Evolutionary conservation across 2,797 vertebrate species (phyloP), one percentile per base, ranked within the genome.

Genomic region (Peromyscus melanophrys): DNA sequence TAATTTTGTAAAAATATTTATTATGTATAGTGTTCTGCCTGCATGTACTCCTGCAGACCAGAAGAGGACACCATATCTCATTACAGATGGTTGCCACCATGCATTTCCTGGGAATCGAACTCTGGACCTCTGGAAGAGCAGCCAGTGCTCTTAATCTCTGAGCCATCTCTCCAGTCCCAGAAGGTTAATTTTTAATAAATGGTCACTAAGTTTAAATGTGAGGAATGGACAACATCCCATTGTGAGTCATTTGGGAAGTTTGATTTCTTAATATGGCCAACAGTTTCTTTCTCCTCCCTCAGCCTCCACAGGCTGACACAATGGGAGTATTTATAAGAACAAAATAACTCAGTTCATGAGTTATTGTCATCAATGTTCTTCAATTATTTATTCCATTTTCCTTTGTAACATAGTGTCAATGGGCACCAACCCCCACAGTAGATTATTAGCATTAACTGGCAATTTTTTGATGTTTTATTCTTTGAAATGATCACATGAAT

Each of bases 161-260:
- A 40, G 10, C 37, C 9, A 23, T 73, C 37, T 40, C 19, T 5
- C n/a, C 4, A 73, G 1, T 2, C 19, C 37, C 21, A 82, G 46
- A 34, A 46, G 6, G 14, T 85, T 94, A 76, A 12, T 34, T 86
- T 71, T n/a, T 49, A 93, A 91, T 82, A 34, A 95, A 95, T 69
- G 27, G 2, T 21, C 65, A 10, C 55, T 77, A 7, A 17, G 6
- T 6, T 92, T 90, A 63, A 67, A 57, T 63, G 16, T 31, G 16
- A 83, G 65, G 1, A 43, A 10, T 43, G 52, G 49, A 59, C 9
- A 94, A 11, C 34, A 92, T 80, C 31, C 21, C 65, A 92, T 78
- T 57, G 43, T 67, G 31, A 87, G 75, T 77, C n/a, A 14, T 86
- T 75, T 89, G 67, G 76, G 89, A 89, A 75, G 55, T 55, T 91